Percentiles rank a stretch among this genome's conserved stretches.
Conservation (phyloP, 35 echinoderm and acorn worm genomes). For the Nesometra sesokonis region DNA sequence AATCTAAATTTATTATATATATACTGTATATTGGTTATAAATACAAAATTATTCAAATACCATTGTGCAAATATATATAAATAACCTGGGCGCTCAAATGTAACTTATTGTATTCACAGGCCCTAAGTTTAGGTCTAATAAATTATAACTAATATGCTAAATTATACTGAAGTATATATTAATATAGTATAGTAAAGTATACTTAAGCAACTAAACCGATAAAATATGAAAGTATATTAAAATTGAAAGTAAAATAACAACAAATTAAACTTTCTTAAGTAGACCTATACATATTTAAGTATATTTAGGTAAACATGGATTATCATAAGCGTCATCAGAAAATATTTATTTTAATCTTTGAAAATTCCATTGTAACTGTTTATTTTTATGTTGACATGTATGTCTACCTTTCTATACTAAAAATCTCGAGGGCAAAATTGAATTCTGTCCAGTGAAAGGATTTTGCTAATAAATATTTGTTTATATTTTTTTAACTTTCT, state of each 20-base stretch:
- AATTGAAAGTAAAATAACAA: too few species aligned
- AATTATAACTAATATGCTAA: too few species aligned
- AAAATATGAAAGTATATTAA: too few species aligned
- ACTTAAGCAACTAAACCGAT: too few species aligned
- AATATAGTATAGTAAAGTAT: too few species aligned
- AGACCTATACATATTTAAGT: not conserved
- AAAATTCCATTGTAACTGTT: not conserved
- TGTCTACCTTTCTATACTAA: not conserved
- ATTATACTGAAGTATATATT: too few species aligned
- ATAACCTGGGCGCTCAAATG: too few species aligned
- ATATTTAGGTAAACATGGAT: not conserved
- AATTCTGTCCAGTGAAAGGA: not conserved
- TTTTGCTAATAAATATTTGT: not conserved
- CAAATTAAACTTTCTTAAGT: too few species aligned
- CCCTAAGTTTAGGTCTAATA: too few species aligned
- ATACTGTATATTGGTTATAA: not conserved
- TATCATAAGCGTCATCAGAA: not conserved
- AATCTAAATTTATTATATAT: not conserved
- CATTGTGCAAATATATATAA: too few species aligned
- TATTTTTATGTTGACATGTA: not conserved
- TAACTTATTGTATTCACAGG: too few species aligned
- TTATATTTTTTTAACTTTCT: too few species aligned
- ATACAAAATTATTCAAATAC: not conserved
- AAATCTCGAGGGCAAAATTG: not conserved
- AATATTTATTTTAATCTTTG: not conserved